These are phyloP conservation scores for Chirona hameri DNA, from an alignment of 2,888 invertebrate species.

Conservation along the genomic window DNA sequence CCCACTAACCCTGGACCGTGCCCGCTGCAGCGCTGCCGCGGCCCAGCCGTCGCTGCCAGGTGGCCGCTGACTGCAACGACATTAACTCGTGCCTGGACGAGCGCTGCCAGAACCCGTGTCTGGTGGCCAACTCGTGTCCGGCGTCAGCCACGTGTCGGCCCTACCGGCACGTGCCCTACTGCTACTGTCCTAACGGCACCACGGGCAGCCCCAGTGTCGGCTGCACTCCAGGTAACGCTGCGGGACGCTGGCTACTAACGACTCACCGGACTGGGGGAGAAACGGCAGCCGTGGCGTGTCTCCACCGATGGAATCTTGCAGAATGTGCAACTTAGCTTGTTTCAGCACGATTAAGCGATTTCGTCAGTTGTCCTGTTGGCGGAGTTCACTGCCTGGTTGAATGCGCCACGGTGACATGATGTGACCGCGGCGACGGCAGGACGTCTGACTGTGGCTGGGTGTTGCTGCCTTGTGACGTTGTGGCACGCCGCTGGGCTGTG, in stretches of 20 bases:
- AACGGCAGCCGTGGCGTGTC: no score
- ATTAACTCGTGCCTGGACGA: constrained; percentile 42
- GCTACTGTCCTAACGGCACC: constrained; percentile 40
- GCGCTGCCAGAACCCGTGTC: constrained; percentile 43
- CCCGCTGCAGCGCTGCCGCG: constrained; percentile 28
- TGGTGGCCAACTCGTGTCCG: constrained; percentile 41
- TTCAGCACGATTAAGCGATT: no score
- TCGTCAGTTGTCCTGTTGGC: no score
- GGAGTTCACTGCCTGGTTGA: no score
- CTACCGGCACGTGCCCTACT: constrained; percentile 42
- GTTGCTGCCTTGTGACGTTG: no score
- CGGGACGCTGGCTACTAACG: no score
- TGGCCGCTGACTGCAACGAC: constrained; percentile 37
- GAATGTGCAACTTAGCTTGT: no score
- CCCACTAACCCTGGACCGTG: neutral
- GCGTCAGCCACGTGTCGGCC: constrained; percentile 43
- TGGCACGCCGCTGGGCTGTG: no score
- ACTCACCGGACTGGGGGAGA: no score
- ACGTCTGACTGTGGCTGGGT: no score
- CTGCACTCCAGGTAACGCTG: constrained; percentile 40
- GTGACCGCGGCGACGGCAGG: no score
- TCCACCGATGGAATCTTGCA: no score
- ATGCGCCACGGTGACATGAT: neutral
- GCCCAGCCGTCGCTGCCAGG: constrained; percentile 36
- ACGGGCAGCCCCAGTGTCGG: constrained; percentile 43